A percentile compares a stretch with the other conserved stretches of the same genome.
Evolutionary conservation across 1,140 invertebrate genomes (phyloP).

Genomic region (Habropoda laboriosa): DNA sequence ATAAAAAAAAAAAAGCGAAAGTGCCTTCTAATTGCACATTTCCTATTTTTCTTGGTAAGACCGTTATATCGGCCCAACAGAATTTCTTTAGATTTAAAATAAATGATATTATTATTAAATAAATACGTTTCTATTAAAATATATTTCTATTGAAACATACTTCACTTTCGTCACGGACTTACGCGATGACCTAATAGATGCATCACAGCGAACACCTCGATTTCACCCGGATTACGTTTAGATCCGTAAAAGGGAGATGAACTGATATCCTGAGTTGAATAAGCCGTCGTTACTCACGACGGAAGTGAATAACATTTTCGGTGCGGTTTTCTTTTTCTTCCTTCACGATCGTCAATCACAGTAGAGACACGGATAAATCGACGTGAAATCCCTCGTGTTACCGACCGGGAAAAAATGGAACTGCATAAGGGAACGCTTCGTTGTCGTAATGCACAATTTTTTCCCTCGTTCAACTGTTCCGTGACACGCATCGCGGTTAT

Average conservation of each 20-base stretch:
- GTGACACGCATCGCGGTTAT: background rate
- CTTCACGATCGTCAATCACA: background rate
- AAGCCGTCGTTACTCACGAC: background rate
- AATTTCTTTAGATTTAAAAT: no score
- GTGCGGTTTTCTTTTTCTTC: background rate
- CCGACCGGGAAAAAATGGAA: background rate
- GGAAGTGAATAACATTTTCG: background rate
- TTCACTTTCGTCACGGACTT: constrained; percentile 6
- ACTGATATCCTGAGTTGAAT: background rate
- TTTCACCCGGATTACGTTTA: constrained; percentile 29
- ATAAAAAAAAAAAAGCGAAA: no score
- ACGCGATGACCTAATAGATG: constrained; percentile 9
- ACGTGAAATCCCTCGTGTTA: no score
- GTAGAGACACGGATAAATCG: background rate
- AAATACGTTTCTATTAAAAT: no score
- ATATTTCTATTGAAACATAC: no score
- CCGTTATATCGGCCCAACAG: no score
- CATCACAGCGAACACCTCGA: background rate
- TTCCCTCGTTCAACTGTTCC: background rate
- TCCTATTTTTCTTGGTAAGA: no score
- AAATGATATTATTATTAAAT: no score
- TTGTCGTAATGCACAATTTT: background rate
- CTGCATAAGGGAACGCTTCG: background rate
- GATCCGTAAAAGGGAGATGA: background rate
- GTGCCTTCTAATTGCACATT: no score